These are phyloP conservation scores for Scyliorhinus canicula DNA, from an alignment of 2,797 vertebrate genomes.

Conservation along the genomic window DNA sequence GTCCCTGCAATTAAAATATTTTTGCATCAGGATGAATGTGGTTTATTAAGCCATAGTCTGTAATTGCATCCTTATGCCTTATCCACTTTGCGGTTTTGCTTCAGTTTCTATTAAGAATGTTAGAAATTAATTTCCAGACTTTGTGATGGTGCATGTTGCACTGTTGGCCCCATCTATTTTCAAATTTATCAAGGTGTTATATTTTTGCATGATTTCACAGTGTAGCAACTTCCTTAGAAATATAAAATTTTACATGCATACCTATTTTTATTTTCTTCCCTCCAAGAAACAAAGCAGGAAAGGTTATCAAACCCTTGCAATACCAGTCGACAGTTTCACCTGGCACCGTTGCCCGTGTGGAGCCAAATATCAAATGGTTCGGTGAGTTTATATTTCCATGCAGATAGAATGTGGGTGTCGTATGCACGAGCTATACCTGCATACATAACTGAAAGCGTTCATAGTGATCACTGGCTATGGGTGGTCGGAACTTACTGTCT, in stretches of 20 bases:
- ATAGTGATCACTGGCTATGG: neutral
- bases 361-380: constrained; percentile 98
- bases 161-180: neutral
- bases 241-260: neutral
- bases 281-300: constrained; percentile 73
- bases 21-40: neutral
- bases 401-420: neutral
- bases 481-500: neutral
- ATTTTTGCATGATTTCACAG: neutral
- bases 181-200: neutral
- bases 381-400: constrained; percentile 62
- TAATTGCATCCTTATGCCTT: neutral
- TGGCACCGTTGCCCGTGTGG: constrained; percentile 87
- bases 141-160: neutral
- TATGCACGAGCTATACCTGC: neutral
- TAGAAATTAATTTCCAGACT: neutral
- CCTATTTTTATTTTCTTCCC: constrained; percentile 38
- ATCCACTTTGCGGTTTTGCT: neutral
- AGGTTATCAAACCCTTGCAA: constrained; percentile 82
- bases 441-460: neutral
- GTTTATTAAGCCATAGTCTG: neutral
- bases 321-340: constrained; percentile 83
- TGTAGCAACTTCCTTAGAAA: neutral
- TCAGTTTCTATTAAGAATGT: neutral
- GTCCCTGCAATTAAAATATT: neutral